Conservation (phyloP, 1,140 invertebrate genomes). For the Zaprionus kolodkinae region DNA sequence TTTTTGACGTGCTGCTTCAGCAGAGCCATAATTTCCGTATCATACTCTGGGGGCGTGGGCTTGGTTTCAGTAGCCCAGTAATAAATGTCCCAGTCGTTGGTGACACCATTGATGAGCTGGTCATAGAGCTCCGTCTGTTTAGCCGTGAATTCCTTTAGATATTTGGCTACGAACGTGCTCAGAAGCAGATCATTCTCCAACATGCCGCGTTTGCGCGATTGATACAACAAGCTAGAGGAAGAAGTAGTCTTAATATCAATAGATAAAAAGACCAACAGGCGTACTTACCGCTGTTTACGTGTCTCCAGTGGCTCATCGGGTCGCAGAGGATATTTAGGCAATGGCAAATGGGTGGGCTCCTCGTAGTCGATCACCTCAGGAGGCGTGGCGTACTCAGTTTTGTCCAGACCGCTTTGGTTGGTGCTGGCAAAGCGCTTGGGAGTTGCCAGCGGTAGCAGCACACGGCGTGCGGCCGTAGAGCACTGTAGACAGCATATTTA, state of each 20-base stretch:
- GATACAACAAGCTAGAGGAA: constrained; percentile 92
- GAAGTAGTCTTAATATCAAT: not conserved
- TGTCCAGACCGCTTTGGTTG: constrained; percentile 35
- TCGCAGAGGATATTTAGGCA: constrained; percentile 70
- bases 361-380: constrained; percentile 70
- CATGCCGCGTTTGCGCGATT: constrained; percentile 98
- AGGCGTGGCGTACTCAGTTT: constrained; percentile 55
- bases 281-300: constrained; percentile 69
- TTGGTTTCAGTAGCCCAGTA: constrained; percentile 95
- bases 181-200: constrained; percentile 97
- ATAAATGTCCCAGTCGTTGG: constrained; percentile 99
- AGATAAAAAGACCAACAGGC: too few species aligned
- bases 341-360: constrained; percentile 68
- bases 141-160: constrained; percentile 90
- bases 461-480: constrained; percentile 27
- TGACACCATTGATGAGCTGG: constrained; percentile 95
- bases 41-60: constrained; percentile 92
- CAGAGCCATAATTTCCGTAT: constrained; percentile 94
- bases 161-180: constrained; percentile 96
- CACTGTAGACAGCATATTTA: constrained; percentile 8
- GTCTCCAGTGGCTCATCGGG: constrained; percentile 66
- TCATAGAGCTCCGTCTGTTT: constrained; percentile 93
- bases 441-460: constrained; percentile 13
- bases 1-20: constrained; percentile 94
- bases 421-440: constrained; percentile 36